A percentile compares a stretch with the other conserved stretches of the same genome.
Evolutionary conservation across 2,113 vertebrate species (phyloP).

Genomic region (Percina caprodes): DNA sequence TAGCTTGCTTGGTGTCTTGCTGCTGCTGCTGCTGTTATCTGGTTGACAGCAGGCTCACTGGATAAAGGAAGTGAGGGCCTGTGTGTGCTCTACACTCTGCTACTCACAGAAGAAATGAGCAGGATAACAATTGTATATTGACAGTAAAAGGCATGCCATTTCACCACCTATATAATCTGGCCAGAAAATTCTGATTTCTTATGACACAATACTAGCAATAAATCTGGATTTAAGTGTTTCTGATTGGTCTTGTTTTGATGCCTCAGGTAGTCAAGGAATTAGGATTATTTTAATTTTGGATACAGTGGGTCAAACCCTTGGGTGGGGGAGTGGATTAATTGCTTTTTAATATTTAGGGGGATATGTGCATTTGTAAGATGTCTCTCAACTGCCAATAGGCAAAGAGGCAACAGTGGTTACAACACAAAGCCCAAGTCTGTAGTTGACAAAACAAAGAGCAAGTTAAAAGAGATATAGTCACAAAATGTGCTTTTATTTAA

Average conservation of each 20-base stretch:
- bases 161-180: slow-evolving; percentile 3
- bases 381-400: not conserved
- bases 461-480: not conserved
- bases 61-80: slow-evolving; percentile 4
- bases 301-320: not conserved
- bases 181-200: slow-evolving; percentile 13
- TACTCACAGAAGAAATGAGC: slow-evolving; percentile 25
- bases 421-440: not conserved
- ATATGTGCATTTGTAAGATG: not conserved
- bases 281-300: not conserved
- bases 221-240: not conserved
- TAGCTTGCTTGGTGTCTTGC: slow-evolving; percentile 8
- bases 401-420: not conserved
- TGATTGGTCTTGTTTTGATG: slow-evolving; percentile 26
- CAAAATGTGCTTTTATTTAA: not conserved
- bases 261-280: not conserved
- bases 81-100: not conserved
- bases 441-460: not conserved
- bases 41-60: slow-evolving; percentile 27
- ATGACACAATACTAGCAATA: slow-evolving; percentile 1
- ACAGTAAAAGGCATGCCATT: not conserved
- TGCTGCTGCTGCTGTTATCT: slow-evolving; percentile 21
- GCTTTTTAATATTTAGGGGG: not conserved
- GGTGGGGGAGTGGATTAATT: not conserved
- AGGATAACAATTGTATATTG: slow-evolving; percentile 13